phyloP scores from a whole-genome alignment of 2,888 invertebrate genomes.

The Drosophila differens region DNA sequence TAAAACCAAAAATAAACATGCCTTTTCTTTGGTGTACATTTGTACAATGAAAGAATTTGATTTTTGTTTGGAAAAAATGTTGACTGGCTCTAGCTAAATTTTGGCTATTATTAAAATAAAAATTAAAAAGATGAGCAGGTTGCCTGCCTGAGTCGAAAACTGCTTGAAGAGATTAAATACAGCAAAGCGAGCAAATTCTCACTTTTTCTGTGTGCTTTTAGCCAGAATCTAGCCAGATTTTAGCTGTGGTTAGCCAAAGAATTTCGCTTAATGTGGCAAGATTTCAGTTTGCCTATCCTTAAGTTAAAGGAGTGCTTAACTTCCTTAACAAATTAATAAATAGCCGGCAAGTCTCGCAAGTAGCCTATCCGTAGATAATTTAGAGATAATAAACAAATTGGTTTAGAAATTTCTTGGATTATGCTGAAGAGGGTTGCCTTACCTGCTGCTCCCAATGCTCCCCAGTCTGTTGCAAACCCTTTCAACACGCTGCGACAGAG shows the following conservation, averaged over 20 bases:
- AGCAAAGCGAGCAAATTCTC: neutral
- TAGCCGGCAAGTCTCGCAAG: too few relatives aligned
- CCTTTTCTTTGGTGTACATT: constrained; percentile 23
- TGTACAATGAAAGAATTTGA: neutral
- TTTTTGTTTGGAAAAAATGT: neutral
- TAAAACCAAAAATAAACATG: constrained; percentile 35
- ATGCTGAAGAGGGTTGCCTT: constrained; percentile 51
- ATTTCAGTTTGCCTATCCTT: neutral
- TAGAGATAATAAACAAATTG: constrained; percentile 24
- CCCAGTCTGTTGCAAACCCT: constrained; percentile 33
- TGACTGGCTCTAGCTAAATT: neutral
- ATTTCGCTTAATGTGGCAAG: neutral
- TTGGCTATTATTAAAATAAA: neutral
- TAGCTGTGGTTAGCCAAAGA: neutral
- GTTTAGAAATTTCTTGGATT: constrained; percentile 56
- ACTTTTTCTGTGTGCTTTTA: neutral
- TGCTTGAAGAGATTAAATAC: neutral
- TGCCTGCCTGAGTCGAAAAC: neutral
- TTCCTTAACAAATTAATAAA: neutral
- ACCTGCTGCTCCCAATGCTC: constrained; percentile 19
- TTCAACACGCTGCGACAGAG: constrained; percentile 6
- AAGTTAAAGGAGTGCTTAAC: neutral
- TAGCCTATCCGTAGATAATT: constrained; percentile 5
- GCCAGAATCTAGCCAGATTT: neutral
- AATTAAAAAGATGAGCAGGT: neutral